phyloP scores from a whole-genome alignment of 2,113 vertebrate species.

The Neodon shergylaensis region DNA sequence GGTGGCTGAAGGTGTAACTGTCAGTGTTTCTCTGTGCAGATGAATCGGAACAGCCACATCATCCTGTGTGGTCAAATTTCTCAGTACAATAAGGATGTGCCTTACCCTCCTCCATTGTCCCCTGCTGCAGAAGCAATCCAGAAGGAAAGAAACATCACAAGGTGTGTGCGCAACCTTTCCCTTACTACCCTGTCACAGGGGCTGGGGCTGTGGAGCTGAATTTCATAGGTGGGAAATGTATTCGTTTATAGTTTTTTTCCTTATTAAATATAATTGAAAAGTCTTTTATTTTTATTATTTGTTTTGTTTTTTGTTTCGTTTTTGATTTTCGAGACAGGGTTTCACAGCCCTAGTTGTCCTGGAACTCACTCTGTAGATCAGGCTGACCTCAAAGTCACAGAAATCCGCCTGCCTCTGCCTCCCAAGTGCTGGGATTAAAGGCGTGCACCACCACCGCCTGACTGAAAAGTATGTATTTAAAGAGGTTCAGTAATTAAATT shows the following conservation, averaged over 20 bases:
- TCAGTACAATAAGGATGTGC: constrained; percentile 96
- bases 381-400: too few species aligned
- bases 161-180: constrained; percentile 80
- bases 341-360: too few species aligned
- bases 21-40: constrained; percentile 84
- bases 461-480: neutral
- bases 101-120: constrained; percentile 93
- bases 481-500: constrained; percentile 36
- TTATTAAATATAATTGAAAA: neutral
- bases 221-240: neutral
- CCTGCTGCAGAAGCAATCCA: constrained; percentile 85
- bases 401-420: too few species aligned
- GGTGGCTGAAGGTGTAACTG: neutral
- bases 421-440: too few species aligned
- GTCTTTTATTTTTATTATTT: too few species aligned
- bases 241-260: constrained; percentile 12
- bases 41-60: constrained; percentile 93
- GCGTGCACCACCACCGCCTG: too few species aligned
- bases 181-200: neutral
- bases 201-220: neutral
- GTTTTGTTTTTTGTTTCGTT: too few species aligned
- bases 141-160: constrained; percentile 89
- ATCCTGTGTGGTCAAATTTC: constrained; percentile 98
- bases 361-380: too few species aligned
- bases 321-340: too few species aligned